Evolutionary conservation across 2,797 vertebrate species (phyloP).

Genomic region (Saxicola maurus): DNA sequence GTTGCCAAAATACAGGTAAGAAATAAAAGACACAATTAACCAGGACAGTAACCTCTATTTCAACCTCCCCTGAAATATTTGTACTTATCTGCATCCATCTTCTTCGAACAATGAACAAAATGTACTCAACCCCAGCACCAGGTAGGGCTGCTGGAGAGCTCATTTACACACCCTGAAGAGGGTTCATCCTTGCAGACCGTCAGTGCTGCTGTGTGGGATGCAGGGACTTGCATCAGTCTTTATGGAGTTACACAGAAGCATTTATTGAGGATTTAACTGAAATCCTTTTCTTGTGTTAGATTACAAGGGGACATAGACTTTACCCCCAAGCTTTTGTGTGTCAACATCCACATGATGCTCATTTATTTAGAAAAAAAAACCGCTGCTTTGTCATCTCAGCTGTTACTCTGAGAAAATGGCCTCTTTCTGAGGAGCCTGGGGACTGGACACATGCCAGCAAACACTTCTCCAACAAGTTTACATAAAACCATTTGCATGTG

Average conservation of each 20-base stretch:
- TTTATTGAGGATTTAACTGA: neutral
- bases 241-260: neutral
- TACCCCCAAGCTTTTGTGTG: neutral
- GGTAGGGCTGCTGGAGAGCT: neutral
- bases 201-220: neutral
- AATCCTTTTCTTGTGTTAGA: neutral
- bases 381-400: neutral
- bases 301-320: neutral
- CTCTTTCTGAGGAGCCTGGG: neutral
- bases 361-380: neutral
- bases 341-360: neutral
- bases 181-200: neutral
- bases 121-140: neutral
- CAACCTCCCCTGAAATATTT: neutral
- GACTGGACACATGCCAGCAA: neutral
- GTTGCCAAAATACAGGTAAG: neutral
- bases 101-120: neutral
- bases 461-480: neutral
- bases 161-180: neutral
- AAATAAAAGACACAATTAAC: neutral
- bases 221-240: neutral
- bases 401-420: neutral
- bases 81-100: neutral
- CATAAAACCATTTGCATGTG: neutral
- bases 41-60: neutral